These are phyloP conservation scores for Murina feae DNA, from an alignment of 2,113 vertebrate species.

Conservation along the genomic window DNA sequence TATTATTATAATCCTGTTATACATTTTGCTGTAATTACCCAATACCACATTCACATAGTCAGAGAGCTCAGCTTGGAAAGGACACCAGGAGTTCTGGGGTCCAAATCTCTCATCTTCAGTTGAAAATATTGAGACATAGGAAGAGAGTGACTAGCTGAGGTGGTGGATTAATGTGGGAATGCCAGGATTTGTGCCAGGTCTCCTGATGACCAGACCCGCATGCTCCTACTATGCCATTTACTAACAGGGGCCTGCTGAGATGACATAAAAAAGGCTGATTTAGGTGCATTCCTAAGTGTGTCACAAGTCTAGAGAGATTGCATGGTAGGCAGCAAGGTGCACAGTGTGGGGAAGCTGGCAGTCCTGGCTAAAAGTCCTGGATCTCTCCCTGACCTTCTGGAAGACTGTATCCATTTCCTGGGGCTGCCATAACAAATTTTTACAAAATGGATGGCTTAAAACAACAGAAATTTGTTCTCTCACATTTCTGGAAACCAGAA, in stretches of 20 bases:
- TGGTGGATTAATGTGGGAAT: neutral
- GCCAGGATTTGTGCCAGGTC: neutral
- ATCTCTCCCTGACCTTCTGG: neutral
- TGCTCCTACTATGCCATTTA: neutral
- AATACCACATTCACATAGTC: neutral
- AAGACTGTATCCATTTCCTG: neutral
- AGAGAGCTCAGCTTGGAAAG: neutral
- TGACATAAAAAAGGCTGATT: neutral
- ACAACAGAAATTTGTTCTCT: neutral
- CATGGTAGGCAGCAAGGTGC: neutral
- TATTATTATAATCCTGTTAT: neutral
- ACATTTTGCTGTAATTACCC: neutral
- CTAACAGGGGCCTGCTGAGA: neutral
- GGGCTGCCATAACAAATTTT: neutral
- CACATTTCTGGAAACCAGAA: neutral
- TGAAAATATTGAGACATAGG: neutral
- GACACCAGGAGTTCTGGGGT: neutral
- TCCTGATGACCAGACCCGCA: neutral
- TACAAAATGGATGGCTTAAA: neutral
- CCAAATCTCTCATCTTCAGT: neutral
- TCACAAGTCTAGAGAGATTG: neutral
- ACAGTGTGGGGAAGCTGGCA: neutral
- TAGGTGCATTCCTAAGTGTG: neutral
- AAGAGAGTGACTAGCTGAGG: neutral
- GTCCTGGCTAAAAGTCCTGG: neutral